Percentiles rank a stretch among this genome's conserved stretches.
phyloP scores from a whole-genome alignment of 2,113 vertebrate species.

The Emydocephalus ijimae region DNA sequence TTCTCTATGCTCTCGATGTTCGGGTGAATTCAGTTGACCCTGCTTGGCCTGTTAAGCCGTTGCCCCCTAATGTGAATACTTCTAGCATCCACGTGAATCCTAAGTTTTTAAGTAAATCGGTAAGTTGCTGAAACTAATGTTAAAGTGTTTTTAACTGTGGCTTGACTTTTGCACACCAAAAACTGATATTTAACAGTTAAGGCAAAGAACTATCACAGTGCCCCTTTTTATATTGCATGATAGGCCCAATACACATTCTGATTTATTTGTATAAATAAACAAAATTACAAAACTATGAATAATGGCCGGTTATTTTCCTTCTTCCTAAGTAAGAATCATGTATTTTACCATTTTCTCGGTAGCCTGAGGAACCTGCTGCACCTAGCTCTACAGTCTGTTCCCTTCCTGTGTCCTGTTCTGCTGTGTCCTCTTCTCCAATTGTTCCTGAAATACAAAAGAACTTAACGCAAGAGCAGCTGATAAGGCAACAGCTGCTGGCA shows the following conservation, averaged over 20 bases:
- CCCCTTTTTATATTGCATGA: background rate
- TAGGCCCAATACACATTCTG: background rate
- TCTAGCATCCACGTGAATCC: slow-evolving; percentile 99
- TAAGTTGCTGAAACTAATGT: slow-evolving; percentile 71
- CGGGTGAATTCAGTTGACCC: slow-evolving; percentile 94
- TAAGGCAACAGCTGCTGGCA: slow-evolving; percentile 93
- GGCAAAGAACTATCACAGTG: background rate
- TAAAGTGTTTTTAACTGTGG: slow-evolving; percentile 43
- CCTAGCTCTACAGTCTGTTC: slow-evolving; percentile 70
- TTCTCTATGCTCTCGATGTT: slow-evolving; percentile 92
- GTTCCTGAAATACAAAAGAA: slow-evolving; percentile 80
- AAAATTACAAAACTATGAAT: background rate
- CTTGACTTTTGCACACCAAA: slow-evolving; percentile 24
- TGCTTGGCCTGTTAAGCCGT: slow-evolving; percentile 97
- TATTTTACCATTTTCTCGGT: slow-evolving; percentile 56
- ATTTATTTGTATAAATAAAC: background rate
- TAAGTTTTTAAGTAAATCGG: slow-evolving; percentile 94
- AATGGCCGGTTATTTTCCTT: background rate
- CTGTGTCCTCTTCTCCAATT: slow-evolving; percentile 64
- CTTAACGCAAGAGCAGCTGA: slow-evolving; percentile 92
- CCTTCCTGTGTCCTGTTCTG: slow-evolving; percentile 63
- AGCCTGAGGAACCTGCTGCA: slow-evolving; percentile 84
- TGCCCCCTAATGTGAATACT: slow-evolving; percentile 90
- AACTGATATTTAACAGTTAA: slow-evolving; percentile 35
- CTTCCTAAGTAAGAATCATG: slow-evolving; percentile 11